A percentile compares a stretch with the other conserved stretches of the same genome.
Conservation (phyloP, 2,113 vertebrate genomes). For the Caranx ignobilis region DNA sequence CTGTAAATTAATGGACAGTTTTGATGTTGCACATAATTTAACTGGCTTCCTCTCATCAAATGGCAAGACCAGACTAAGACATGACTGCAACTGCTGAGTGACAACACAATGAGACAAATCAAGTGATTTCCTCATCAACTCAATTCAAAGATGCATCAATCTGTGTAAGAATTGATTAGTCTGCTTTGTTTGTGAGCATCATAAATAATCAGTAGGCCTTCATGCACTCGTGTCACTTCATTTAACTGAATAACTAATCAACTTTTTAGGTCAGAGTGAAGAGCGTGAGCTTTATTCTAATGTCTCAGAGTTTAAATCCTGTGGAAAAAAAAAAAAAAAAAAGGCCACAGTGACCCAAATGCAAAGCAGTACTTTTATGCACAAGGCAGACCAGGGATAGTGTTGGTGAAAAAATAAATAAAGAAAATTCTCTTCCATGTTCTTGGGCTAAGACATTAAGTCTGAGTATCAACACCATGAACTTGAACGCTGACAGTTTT, state of each 20-base stretch:
- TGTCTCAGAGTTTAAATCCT: conserved; percentile 1
- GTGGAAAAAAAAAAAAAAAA: not conserved
- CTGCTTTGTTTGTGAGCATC: not conserved
- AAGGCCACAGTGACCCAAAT: not conserved
- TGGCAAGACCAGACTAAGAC: too few relatives aligned
- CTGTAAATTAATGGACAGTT: not conserved
- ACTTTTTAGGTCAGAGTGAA: not conserved
- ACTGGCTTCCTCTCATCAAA: not conserved
- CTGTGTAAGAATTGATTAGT: not conserved
- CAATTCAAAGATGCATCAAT: not conserved
- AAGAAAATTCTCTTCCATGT: too few relatives aligned
- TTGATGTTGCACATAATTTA: not conserved
- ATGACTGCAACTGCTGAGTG: not conserved
- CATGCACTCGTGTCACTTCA: not conserved
- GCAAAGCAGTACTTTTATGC: not conserved
- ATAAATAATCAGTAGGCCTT: conserved; percentile 4
- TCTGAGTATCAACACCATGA: not conserved
- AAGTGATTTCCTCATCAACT: not conserved
- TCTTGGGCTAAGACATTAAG: not conserved
- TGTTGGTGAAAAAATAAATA: too few relatives aligned
- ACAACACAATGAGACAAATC: not conserved
- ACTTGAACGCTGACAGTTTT: not conserved
- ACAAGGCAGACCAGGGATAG: not conserved
- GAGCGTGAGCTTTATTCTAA: not conserved
- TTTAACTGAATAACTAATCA: not conserved